Base-by-base conservation (phyloP, 2,888 invertebrate genomes). In the Allygus modestus region DNA sequence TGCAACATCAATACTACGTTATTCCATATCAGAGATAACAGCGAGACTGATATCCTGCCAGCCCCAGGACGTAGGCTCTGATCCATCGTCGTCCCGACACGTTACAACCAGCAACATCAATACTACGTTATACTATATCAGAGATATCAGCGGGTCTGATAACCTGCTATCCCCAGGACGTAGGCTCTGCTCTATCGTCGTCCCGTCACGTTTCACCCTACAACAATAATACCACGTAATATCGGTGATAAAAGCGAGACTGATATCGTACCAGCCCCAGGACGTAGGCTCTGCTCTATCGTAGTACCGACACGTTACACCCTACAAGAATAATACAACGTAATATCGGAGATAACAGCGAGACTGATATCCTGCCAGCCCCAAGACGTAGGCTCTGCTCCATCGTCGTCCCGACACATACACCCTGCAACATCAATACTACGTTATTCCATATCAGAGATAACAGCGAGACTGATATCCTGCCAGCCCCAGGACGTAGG, bases 261-360 rank as follows among this genome's bases (percentile, higher is more conserved):
- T 58, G 26, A 58, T 20, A 26, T 58, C 58, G 2, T 26, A 23
- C 58, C 58, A 58, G 58, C 58, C 58, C 58, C 26, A 58, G 26
- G 58, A 58, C 58, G 58, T 58, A 58, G 58, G 58, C 23, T 58
- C 58, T 58, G 5, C 23, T 58, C 58, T 23, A 58, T 58, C 58
- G 7, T 58, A 4, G 58, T 58, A 20, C 9, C 58, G 58, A 58
- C 58, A 58, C 26, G 23, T 58, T 26, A 23, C 58, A 23, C 23
- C 58, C 58, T 58, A 23, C 26, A 58, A 58, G 23, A n/a, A n/a
- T n/a, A n/a, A n/a, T n/a, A n/a, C n/a, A n/a, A n/a, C n/a, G n/a
- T n/a, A n/a, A n/a, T n/a, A n/a, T n/a, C 23, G 23, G 51, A 51
- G 1, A n/a, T n/a, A 9, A 58, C 12, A 58, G 26, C 58, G 5